Conservation (phyloP, 2,888 invertebrate species). For the Megalurothrips usitatus region DNA sequence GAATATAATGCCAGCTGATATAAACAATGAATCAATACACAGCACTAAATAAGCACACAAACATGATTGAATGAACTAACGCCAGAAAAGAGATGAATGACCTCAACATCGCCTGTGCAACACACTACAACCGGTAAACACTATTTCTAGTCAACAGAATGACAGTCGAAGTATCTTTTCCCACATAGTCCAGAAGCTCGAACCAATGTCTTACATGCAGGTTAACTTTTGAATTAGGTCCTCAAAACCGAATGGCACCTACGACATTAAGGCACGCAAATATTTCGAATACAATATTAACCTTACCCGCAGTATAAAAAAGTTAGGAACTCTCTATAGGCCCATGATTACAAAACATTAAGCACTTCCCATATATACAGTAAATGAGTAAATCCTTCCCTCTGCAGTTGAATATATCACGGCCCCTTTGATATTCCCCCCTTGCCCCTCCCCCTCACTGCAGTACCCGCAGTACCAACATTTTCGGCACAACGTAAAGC, state of each 20-base stretch:
- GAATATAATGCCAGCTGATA: not conserved
- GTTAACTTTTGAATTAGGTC: not conserved
- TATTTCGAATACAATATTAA: not conserved
- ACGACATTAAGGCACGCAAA: not conserved
- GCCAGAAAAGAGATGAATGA: not conserved
- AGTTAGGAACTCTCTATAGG: not conserved
- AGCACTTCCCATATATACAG: not conserved
- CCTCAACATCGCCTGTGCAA: not conserved
- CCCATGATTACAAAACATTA: not conserved
- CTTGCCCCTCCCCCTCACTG: not conserved
- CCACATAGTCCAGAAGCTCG: not conserved
- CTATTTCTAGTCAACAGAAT: not conserved
- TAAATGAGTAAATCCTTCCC: not conserved
- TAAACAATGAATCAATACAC: not conserved
- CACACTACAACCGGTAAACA: not conserved
- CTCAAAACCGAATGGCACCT: not conserved
- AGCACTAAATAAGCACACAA: not conserved
- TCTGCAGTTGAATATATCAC: slow-evolving; percentile 12
- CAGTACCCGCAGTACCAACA: slow-evolving; percentile 13
- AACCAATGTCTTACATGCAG: not conserved
- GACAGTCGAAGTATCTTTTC: not conserved
- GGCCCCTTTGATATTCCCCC: not conserved
- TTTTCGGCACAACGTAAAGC: not conserved
- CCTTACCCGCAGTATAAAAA: not conserved
- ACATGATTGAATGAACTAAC: not conserved